A percentile compares a stretch with the other conserved stretches of the same genome.
Conservation (phyloP, 2,113 vertebrate genomes). For the Phodopus roborovskii region DNA sequence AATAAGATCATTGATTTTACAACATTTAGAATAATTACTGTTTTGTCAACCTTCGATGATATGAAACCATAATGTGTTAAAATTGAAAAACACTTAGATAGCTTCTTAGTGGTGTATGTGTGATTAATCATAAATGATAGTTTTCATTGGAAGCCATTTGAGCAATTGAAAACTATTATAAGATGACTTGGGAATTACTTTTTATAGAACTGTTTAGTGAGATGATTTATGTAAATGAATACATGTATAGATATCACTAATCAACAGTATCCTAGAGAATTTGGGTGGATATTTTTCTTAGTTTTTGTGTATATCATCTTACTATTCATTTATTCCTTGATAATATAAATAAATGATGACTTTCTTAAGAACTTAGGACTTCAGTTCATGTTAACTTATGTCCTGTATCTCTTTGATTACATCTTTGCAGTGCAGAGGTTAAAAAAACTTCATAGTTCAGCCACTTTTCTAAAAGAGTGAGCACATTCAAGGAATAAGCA, state of each 20-base stretch:
- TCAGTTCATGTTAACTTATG: constrained; percentile 14
- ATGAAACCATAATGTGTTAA: constrained; percentile 24
- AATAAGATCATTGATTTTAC: constrained; percentile 25
- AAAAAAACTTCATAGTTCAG: not conserved
- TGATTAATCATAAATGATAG: constrained; percentile 28
- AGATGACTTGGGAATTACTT: not conserved
- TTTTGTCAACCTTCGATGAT: constrained; percentile 25
- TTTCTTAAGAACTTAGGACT: constrained; percentile 40
- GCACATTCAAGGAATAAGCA: not conserved
- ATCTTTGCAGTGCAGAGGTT: constrained; percentile 30
- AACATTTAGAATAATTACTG: not conserved
- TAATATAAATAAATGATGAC: constrained; percentile 28
- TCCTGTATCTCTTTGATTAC: not conserved
- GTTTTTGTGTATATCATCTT: constrained; percentile 2
- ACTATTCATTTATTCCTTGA: constrained; percentile 16
- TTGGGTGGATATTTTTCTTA: not conserved
- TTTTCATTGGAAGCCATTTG: constrained; percentile 46
- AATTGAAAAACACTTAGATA: constrained; percentile 41
- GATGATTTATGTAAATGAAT: not conserved
- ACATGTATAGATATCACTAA: not conserved
- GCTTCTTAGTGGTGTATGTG: not conserved
- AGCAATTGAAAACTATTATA: not conserved
- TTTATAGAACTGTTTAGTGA: constrained; percentile 11
- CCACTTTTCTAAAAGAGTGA: not conserved
- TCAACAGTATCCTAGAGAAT: constrained; percentile 21